A percentile compares a stretch with the other conserved stretches of the same genome.
Evolutionary conservation across 2,797 vertebrate species (phyloP).

Genomic region (Zalophus californianus): DNA sequence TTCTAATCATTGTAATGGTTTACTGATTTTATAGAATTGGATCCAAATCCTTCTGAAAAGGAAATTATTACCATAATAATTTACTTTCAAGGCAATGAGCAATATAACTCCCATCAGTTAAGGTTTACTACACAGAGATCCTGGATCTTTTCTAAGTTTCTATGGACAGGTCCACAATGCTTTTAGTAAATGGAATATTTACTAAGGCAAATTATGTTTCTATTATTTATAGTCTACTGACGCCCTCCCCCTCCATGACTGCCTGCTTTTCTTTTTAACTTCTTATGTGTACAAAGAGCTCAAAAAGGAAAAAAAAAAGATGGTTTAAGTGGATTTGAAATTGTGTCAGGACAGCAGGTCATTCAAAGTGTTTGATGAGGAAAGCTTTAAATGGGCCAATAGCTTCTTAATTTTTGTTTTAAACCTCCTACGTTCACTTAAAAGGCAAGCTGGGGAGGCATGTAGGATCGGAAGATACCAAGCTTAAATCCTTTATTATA

Average conservation of each 20-base stretch:
- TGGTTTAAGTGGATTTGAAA: background rate
- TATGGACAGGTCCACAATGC: background rate
- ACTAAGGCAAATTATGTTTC: constrained; percentile 27
- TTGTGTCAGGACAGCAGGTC: background rate
- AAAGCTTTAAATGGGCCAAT: background rate
- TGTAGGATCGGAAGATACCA: background rate
- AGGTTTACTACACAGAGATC: background rate
- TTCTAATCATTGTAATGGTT: background rate
- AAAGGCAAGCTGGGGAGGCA: background rate
- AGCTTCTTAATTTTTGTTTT: constrained; percentile 58
- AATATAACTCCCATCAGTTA: background rate
- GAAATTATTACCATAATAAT: background rate
- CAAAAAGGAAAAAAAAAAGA: background rate
- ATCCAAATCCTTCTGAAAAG: constrained; percentile 34
- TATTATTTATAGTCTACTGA: background rate
- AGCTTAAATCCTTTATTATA: constrained; percentile 33
- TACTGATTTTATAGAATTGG: background rate
- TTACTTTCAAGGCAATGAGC: constrained; percentile 21
- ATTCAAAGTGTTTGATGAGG: background rate
- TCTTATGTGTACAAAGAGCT: constrained; percentile 17
- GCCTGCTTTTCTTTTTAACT: background rate
- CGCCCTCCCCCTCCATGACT: rapidly evolving
- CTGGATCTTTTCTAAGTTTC: background rate
- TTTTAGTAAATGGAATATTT: background rate
- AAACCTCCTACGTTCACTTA: constrained; percentile 36